Base-by-base conservation (phyloP, 2,888 invertebrate species). In the Kryphioiulus occultus region DNA sequence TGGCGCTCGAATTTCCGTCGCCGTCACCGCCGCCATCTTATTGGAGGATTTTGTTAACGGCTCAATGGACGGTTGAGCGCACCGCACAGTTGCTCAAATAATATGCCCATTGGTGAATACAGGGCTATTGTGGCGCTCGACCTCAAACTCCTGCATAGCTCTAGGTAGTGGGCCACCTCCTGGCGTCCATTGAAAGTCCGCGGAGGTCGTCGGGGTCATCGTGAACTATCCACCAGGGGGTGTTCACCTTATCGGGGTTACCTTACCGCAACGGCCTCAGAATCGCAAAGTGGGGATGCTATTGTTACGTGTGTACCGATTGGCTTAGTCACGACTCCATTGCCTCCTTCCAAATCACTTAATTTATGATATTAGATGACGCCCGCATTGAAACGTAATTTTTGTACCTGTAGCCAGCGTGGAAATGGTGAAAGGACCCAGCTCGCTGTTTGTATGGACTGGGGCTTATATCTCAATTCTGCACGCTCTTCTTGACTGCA, bases 331-430 rank as follows among this genome's bases (percentile, higher is more conserved):
- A 84, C 42, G 84, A 84, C 84, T 84, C 84, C 35, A 84, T 84
- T 35, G 42, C 84, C 35, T 42, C 84, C 84, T 84, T 84, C 84
- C 42, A 42, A 35, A 84, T 84, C 84, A 84, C 84, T 84, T 39
- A 84, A 84, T 84, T 84, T 84, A 84, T 84, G 84, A 84, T 84
- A 42, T 84, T 84, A 84, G 84, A 84, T 84, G 84, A 39, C 84
- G 84, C 39, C 84, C 35, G 84, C n/a, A 39, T 84, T 68, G 68
- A 68, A 68, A 68, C 68, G 68, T 26, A 68, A 68, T 68, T 68
- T 68, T 68, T 68, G 68, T 68, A 68, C 68, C 68, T 68, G 68
- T 68, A 68, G 68, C 26, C 26, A 22, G 68, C 68, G 68, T 68
- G 68, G 22, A 68, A 68, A 68, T 22, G 68, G 68, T 68, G 68